Percentiles rank a stretch among this genome's conserved stretches.
Conservation (phyloP, 2,888 invertebrate genomes). For the Mythimna lalbum region DNA sequence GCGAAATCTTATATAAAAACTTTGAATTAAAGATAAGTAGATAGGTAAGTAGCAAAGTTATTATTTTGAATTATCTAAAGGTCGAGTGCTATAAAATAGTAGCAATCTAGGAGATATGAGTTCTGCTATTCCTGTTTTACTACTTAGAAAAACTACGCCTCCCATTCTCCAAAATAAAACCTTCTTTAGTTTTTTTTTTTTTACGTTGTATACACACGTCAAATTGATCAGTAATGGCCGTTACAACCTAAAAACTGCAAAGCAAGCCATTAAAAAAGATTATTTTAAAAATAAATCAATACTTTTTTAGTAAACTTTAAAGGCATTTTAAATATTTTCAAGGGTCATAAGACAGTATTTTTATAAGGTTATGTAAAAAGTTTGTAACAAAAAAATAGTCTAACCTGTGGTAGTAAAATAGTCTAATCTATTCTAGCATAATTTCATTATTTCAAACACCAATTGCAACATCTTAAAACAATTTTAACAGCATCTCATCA, state of each 20-base stretch:
- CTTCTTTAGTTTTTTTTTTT: background rate
- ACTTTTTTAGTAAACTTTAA: background rate
- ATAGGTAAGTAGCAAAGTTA: too few relatives aligned
- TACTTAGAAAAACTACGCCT: too few relatives aligned
- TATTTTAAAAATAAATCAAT: constrained; percentile 6
- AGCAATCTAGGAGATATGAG: too few relatives aligned
- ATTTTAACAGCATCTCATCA: constrained; percentile 47
- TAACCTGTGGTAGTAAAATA: background rate
- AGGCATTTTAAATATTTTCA: constrained; percentile 1
- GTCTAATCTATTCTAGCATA: background rate
- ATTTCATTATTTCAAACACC: constrained; percentile 16
- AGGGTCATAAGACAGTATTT: background rate
- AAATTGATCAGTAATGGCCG: background rate
- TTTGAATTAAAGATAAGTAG: too few relatives aligned
- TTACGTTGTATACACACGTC: background rate
- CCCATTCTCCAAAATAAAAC: background rate
- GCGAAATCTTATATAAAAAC: too few relatives aligned
- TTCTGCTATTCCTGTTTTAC: background rate
- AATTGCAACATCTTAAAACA: constrained; percentile 29
- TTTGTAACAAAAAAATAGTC: background rate
- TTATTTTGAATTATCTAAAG: too few relatives aligned
- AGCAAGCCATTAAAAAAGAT: constrained; percentile 8
- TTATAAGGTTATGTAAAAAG: constrained; percentile 10
- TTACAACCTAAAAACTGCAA: background rate
- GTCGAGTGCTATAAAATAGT: too few relatives aligned